These are phyloP conservation scores for Lepidostoma basale DNA, from an alignment of 1,140 invertebrate genomes.

Conservation along the genomic window DNA sequence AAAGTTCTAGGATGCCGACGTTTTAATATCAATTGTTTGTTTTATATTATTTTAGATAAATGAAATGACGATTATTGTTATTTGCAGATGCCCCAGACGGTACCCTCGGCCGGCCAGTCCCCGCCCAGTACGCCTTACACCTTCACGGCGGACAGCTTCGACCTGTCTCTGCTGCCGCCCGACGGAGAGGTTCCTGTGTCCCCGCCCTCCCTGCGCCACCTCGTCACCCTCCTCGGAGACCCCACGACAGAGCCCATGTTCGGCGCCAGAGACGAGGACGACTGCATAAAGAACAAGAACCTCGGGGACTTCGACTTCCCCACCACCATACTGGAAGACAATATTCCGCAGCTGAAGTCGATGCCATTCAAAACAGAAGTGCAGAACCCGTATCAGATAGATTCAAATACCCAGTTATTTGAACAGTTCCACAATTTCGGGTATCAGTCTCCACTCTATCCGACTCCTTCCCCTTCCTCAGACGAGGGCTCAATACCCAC, in stretches of 20 bases:
- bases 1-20: no score
- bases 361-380: conserved; percentile 54
- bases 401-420: conserved; percentile 56
- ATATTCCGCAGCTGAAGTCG: conserved; percentile 51
- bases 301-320: conserved; percentile 51
- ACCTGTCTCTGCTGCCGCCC: conserved; percentile 75
- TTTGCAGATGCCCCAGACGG: conserved; percentile 82
- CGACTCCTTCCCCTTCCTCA: conserved; percentile 58
- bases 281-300: conserved; percentile 34
- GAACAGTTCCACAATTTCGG: conserved; percentile 49
- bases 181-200: conserved; percentile 64
- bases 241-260: conserved; percentile 61
- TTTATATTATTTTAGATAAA: no score
- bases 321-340: conserved; percentile 49
- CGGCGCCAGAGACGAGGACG: conserved; percentile 35
- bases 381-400: conserved; percentile 48
- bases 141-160: conserved; percentile 72
- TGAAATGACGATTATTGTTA: not conserved
- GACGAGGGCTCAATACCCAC: conserved; percentile 60
- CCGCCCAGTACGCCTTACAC: conserved; percentile 70
- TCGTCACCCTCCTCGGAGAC: conserved; percentile 59
- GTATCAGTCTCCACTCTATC: conserved; percentile 49
- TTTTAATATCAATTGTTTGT: no score
- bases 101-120: conserved; percentile 74
- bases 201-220: conserved; percentile 63